phyloP scores from a whole-genome alignment of 2,113 vertebrate species.

The Tricholaema leucomelas region DNA sequence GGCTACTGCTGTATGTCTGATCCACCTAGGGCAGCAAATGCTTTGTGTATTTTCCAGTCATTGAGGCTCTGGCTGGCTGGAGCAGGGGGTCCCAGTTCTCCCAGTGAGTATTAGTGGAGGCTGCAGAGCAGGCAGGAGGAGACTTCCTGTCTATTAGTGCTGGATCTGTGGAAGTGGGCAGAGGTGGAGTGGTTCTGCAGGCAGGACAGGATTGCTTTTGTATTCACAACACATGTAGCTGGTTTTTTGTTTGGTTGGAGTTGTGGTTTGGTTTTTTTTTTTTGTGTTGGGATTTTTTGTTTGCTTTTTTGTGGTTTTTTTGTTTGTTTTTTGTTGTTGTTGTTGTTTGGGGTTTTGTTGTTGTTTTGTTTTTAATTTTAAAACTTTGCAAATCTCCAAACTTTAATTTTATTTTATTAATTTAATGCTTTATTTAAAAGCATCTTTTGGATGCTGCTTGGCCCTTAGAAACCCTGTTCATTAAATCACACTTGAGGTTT shows the following conservation, averaged over 20 bases:
- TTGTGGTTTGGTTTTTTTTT: too few relatives aligned
- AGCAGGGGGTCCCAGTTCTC: neutral
- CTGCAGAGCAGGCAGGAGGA: neutral
- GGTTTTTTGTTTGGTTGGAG: neutral
- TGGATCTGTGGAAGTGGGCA: neutral
- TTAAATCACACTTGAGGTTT: neutral
- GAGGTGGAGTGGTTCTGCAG: neutral
- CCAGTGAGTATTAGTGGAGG: neutral
- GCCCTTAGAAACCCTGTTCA: neutral
- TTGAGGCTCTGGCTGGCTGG: neutral
- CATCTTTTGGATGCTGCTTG: neutral
- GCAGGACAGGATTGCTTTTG: neutral
- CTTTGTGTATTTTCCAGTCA: neutral
- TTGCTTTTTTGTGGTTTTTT: neutral
- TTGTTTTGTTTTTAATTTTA: neutral
- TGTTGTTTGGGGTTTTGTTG: neutral
- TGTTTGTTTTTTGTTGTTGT: neutral
- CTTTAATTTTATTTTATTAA: neutral
- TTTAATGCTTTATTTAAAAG: slow-evolving; percentile 15
- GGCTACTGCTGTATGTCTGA: neutral
- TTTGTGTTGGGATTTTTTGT: too few relatives aligned
- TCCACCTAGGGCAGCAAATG: neutral
- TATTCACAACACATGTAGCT: neutral
- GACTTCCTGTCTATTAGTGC: neutral
- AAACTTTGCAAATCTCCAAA: neutral